Conservation (phyloP, 2,113 vertebrate species). For the Charina bottae region DNA sequence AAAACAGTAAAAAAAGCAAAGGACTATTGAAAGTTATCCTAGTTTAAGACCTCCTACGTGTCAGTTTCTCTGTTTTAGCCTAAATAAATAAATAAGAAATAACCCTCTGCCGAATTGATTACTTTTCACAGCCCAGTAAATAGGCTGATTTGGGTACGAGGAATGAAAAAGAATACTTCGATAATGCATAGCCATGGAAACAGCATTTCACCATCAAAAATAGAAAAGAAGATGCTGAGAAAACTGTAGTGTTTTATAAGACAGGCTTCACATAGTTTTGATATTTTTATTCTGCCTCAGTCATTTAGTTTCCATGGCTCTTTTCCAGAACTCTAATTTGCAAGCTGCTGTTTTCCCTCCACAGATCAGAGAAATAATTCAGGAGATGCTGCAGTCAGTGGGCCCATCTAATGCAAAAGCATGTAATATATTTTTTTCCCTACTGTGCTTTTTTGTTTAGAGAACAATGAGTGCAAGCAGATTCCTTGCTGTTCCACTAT, state of each 20-base stretch:
- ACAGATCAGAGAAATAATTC: constrained; percentile 80
- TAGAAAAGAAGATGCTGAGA: constrained; percentile 74
- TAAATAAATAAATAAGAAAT: constrained; percentile 55
- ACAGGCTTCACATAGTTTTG: constrained; percentile 77
- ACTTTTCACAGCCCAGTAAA: constrained; percentile 75
- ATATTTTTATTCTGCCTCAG: constrained; percentile 77
- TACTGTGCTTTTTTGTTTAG: constrained; percentile 71
- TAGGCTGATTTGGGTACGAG: constrained; percentile 75
- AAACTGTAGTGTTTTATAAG: constrained; percentile 74
- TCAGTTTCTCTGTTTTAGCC: constrained; percentile 52
- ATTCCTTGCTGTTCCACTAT: constrained; percentile 53
- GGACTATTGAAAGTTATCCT: constrained; percentile 68
- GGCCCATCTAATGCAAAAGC: constrained; percentile 72
- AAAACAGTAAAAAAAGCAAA: constrained; percentile 67
- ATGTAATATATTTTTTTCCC: constrained; percentile 75
- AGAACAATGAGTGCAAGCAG: constrained; percentile 64
- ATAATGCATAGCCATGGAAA: constrained; percentile 84
- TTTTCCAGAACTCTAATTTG: constrained; percentile 77
- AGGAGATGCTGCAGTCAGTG: constrained; percentile 77
- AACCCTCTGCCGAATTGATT: constrained; percentile 67
- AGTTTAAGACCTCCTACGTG: constrained; percentile 69
- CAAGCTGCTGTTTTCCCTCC: constrained; percentile 76
- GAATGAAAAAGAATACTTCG: constrained; percentile 77
- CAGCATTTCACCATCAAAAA: constrained; percentile 76
- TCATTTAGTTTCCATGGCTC: constrained; percentile 79